Conservation (phyloP, 2,113 vertebrate genomes). For the Indicator indicator region DNA sequence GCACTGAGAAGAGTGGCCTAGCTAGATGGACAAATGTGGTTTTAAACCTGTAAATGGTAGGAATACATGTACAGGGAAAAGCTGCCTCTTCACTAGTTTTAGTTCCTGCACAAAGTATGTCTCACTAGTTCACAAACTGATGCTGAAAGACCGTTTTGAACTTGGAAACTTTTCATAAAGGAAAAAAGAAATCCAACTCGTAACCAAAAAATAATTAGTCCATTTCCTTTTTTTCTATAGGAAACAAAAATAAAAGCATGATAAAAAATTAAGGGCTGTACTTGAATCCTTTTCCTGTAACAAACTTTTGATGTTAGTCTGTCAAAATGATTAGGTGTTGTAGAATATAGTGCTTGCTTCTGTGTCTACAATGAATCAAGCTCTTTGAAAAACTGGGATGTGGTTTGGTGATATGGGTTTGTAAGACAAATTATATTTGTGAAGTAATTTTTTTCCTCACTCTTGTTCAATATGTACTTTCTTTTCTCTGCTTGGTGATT, state of each 20-base stretch:
- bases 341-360: background rate
- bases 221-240: background rate
- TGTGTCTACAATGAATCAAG: background rate
- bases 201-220: background rate
- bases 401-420: background rate
- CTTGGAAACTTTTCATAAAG: background rate
- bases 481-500: background rate
- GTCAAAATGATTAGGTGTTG: background rate
- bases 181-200: background rate
- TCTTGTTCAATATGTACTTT: background rate
- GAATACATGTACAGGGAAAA: background rate
- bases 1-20: background rate
- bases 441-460: background rate
- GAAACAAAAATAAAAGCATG: background rate
- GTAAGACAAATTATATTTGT: background rate
- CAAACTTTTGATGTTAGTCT: background rate
- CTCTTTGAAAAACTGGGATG: background rate
- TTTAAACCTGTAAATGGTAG: background rate
- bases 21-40: background rate
- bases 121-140: background rate
- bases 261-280: fast-evolving
- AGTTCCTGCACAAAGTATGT: background rate
- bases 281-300: background rate
- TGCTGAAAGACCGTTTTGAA: background rate
- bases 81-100: background rate